Evolutionary conservation across 2,797 vertebrate genomes (phyloP).

Genomic region (Lagocephalus sceleratus): DNA sequence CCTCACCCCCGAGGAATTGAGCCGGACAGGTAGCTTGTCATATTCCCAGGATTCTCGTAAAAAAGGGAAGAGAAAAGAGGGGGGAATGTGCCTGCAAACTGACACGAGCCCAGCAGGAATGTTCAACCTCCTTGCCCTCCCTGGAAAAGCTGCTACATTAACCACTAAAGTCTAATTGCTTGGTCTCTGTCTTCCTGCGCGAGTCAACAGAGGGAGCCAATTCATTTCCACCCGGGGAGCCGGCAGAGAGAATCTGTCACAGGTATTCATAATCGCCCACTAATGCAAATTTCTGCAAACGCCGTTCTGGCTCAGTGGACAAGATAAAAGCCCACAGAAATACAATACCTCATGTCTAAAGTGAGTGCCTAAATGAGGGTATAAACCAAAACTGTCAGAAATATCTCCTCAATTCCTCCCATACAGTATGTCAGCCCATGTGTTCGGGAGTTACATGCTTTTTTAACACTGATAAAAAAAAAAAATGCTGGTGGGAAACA

Average conservation of each 20-base stretch:
- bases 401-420: slow-evolving; percentile 68
- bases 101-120: slow-evolving; percentile 79
- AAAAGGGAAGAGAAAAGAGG: slow-evolving; percentile 48
- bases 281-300: slow-evolving; percentile 80
- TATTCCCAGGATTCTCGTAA: slow-evolving; percentile 61
- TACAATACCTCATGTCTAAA: slow-evolving; percentile 76
- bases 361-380: slow-evolving; percentile 76
- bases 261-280: slow-evolving; percentile 83
- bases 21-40: slow-evolving; percentile 77
- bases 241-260: slow-evolving; percentile 78
- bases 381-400: slow-evolving; percentile 80
- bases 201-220: slow-evolving; percentile 78
- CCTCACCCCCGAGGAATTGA: slow-evolving; percentile 72
- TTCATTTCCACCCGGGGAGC: slow-evolving; percentile 80
- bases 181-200: slow-evolving; percentile 77
- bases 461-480: slow-evolving; percentile 64
- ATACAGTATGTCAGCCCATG: slow-evolving; percentile 61
- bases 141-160: slow-evolving; percentile 80
- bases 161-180: slow-evolving; percentile 83
- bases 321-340: slow-evolving; percentile 80
- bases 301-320: slow-evolving; percentile 72
- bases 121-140: slow-evolving; percentile 76
- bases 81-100: slow-evolving; percentile 63
- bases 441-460: slow-evolving; percentile 66
- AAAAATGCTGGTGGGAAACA: slow-evolving; percentile 59